These are phyloP conservation scores for Acleris sparsana DNA, from an alignment of 2,888 invertebrate genomes.

Conservation along the genomic window DNA sequence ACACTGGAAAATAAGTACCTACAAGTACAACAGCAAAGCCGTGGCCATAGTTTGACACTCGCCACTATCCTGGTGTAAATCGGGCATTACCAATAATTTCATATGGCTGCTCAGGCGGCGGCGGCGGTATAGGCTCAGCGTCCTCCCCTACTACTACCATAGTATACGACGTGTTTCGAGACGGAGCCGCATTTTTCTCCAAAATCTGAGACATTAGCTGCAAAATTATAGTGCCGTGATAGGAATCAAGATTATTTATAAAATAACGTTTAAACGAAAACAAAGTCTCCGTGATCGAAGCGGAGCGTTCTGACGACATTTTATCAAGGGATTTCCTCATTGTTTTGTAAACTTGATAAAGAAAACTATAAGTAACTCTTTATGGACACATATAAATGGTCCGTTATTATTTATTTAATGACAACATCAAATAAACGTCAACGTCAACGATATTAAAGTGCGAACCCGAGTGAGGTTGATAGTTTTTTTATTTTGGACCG, in stretches of 20 bases:
- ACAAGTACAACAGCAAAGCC: too few species aligned
- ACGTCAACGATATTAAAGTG: background rate
- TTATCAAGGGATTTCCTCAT: slow-evolving; percentile 51
- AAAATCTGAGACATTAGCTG: slow-evolving; percentile 64
- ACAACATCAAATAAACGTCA: slow-evolving; percentile 7
- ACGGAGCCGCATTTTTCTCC: slow-evolving; percentile 53
- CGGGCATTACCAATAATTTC: slow-evolving; percentile 66
- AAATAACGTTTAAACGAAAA: slow-evolving; percentile 82
- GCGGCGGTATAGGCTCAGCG: slow-evolving; percentile 46
- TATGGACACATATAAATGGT: background rate
- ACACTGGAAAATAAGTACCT: too few species aligned
- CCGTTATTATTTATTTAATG: slow-evolving; percentile 1
- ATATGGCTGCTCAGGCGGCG: slow-evolving; percentile 58
- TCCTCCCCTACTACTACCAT: slow-evolving; percentile 59
- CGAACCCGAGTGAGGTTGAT: too few species aligned
- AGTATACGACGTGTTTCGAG: slow-evolving; percentile 49
- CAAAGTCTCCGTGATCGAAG: slow-evolving; percentile 46
- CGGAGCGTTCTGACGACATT: slow-evolving; percentile 53
- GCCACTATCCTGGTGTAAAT: too few species aligned
- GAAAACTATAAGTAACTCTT: background rate
- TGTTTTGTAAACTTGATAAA: slow-evolving; percentile 7
- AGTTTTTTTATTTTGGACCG: too few species aligned
- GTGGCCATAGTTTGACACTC: too few species aligned
- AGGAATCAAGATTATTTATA: slow-evolving; percentile 85
- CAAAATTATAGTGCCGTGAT: slow-evolving; percentile 78